Conservation (phyloP, 2,888 invertebrate genomes). For the Gymnoscelis rufifasciata region DNA sequence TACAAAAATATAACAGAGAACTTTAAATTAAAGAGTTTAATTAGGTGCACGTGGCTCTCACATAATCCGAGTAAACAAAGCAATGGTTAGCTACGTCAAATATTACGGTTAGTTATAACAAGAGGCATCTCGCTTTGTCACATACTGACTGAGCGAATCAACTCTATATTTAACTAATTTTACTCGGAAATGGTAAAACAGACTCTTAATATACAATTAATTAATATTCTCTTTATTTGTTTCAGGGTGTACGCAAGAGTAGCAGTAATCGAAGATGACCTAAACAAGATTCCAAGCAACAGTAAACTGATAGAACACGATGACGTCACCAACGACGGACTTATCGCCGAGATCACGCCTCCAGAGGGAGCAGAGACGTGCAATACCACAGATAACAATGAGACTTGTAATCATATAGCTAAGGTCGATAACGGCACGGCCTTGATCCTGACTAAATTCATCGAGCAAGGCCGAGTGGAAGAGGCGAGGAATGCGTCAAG, state of each 20-base stretch:
- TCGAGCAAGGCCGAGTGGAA: constrained; percentile 52
- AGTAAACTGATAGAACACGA: constrained; percentile 2
- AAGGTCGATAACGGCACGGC: constrained; percentile 47
- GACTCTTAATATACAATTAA: too few relatives aligned
- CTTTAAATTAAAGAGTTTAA: too few relatives aligned
- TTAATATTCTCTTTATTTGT: background rate
- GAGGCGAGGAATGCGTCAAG: constrained; percentile 54
- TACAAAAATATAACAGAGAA: too few relatives aligned
- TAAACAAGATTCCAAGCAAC: constrained; percentile 8
- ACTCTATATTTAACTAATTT: too few relatives aligned
- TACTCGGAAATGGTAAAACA: too few relatives aligned
- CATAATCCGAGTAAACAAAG: too few relatives aligned
- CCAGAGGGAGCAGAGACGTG: background rate
- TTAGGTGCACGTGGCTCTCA: too few relatives aligned
- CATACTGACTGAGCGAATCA: too few relatives aligned
- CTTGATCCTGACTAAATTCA: constrained; percentile 57
- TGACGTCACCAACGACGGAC: background rate
- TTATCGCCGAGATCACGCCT: background rate
- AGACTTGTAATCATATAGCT: constrained; percentile 21
- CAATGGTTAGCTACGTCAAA: too few relatives aligned
- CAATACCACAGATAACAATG: constrained; percentile 19
- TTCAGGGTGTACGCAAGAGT: constrained; percentile 45
- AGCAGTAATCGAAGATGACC: constrained; percentile 28
- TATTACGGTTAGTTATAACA: too few relatives aligned
- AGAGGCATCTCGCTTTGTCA: too few relatives aligned